Percentiles rank a stretch among this genome's conserved stretches.
Conservation (phyloP, 2,797 vertebrate genomes). For the Leucoraja ocellata region DNA sequence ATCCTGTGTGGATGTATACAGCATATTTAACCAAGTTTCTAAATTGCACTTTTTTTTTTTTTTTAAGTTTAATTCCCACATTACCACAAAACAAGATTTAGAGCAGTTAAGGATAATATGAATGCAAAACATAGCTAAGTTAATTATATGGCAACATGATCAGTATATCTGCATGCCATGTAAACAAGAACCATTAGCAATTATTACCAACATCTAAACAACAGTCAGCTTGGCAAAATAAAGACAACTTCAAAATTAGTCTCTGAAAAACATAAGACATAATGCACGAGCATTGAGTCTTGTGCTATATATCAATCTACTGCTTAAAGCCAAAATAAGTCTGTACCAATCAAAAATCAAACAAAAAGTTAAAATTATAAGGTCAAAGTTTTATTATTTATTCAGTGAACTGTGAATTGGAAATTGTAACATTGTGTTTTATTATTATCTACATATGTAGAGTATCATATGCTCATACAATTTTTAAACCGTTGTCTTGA, state of each 20-base stretch:
- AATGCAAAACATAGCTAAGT: background rate
- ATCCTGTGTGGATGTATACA: background rate
- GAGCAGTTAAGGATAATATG: background rate
- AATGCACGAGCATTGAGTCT: background rate
- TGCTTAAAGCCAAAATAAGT: background rate
- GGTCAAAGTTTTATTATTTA: background rate
- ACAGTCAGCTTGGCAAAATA: background rate
- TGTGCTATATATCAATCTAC: background rate
- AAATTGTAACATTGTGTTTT: background rate
- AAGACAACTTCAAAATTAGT: background rate
- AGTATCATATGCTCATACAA: background rate
- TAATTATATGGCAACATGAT: background rate
- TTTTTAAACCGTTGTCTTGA: background rate
- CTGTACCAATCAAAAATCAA: no score
- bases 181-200: background rate
- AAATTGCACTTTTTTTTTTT: background rate
- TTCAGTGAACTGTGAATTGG: background rate
- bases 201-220: background rate
- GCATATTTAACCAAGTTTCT: background rate
- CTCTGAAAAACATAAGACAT: background rate
- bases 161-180: background rate
- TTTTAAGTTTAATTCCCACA: background rate
- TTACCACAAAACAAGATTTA: background rate
- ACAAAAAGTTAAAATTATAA: background rate
- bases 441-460: background rate